Percentiles rank a stretch among this genome's conserved stretches.
These are phyloP conservation scores for Diplosoma virens DNA, from an alignment of 23 tunicate genomes.

Conservation along the genomic window DNA sequence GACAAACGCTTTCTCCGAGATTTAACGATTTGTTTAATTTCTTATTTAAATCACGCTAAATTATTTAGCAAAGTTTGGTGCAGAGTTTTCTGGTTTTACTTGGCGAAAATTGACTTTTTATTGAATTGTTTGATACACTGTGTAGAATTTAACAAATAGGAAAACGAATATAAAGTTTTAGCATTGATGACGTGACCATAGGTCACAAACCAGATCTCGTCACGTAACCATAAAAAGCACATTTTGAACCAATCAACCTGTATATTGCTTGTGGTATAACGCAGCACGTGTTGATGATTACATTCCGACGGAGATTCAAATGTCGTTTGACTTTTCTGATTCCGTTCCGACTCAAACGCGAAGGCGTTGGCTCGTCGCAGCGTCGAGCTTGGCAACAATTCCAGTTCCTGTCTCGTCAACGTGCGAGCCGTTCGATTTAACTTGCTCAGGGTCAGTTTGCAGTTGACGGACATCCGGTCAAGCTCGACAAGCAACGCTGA, in stretches of 20 bases:
- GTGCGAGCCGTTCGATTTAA: slow-evolving; percentile 34
- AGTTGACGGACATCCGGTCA: slow-evolving; percentile 72
- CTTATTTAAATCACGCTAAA: too few relatives aligned
- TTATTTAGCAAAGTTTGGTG: too few relatives aligned
- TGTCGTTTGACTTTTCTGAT: neutral
- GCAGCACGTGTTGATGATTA: slow-evolving; percentile 74
- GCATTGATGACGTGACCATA: too few relatives aligned
- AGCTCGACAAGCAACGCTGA: slow-evolving; percentile 64
- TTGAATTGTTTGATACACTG: too few relatives aligned
- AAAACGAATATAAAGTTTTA: too few relatives aligned
- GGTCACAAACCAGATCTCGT: too few relatives aligned
- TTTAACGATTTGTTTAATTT: too few relatives aligned
- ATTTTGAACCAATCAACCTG: slow-evolving; percentile 51
- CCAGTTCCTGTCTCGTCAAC: slow-evolving; percentile 33
- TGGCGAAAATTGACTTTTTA: too few relatives aligned
- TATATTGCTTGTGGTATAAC: slow-evolving; percentile 56
- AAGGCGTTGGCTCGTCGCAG: slow-evolving; percentile 18
- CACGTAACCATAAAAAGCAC: too few relatives aligned
- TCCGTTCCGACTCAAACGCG: slow-evolving; percentile 35
- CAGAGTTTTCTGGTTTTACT: too few relatives aligned
- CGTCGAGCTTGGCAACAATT: slow-evolving; percentile 32
- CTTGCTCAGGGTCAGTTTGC: slow-evolving; percentile 57
- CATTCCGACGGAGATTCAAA: slow-evolving; percentile 55
- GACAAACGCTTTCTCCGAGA: too few relatives aligned
- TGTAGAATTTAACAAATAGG: too few relatives aligned